phyloP scores from a whole-genome alignment of 2,797 vertebrate genomes.

The Muscicapa comitata region DNA sequence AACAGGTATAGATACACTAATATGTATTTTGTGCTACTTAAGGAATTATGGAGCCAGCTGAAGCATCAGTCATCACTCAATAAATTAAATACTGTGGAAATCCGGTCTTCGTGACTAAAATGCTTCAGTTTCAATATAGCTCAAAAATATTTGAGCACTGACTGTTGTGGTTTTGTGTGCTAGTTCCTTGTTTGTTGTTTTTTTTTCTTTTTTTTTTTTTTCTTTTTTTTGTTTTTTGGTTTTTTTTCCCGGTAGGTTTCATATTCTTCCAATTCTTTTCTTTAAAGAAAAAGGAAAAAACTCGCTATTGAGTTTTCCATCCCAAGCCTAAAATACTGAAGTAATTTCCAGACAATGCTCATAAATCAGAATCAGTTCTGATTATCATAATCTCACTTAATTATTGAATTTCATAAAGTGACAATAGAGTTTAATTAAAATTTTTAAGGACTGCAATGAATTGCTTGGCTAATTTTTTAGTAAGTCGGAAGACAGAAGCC shows the following conservation, averaged over 20 bases:
- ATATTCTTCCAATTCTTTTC: background rate
- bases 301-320: rapidly evolving
- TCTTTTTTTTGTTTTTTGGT: rapidly evolving
- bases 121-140: background rate
- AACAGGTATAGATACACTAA: background rate
- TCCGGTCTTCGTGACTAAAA: background rate
- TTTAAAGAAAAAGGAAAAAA: background rate
- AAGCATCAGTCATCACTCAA: background rate
- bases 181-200: background rate
- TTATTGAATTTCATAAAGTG: background rate
- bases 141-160: background rate
- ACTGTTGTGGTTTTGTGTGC: rapidly evolving
- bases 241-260: background rate
- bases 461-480: background rate
- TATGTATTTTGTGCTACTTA: background rate
- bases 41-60: background rate
- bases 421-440: background rate
- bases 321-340: background rate
- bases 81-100: background rate
- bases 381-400: background rate
- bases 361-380: background rate
- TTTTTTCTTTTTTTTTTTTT: rapidly evolving
- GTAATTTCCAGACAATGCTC: background rate
- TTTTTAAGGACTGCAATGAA: background rate
- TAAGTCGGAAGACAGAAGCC: background rate